phyloP scores from a whole-genome alignment of 2,888 invertebrate genomes.

The Chymomyza procnemis region DNA sequence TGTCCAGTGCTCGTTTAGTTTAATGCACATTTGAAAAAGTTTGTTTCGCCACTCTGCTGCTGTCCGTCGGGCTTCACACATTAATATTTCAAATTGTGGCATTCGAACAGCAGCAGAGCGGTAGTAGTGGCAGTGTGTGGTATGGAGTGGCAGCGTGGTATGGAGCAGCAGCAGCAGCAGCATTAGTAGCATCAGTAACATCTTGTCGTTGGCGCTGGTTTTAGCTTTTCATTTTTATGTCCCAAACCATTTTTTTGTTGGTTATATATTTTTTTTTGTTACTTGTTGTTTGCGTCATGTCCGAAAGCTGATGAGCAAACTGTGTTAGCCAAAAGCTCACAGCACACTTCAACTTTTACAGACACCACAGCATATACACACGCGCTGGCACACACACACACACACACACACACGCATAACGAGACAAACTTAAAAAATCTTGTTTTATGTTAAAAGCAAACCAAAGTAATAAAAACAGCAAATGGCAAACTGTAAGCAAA shows the following conservation, averaged over 20 bases:
- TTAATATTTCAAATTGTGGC: constrained; percentile 55
- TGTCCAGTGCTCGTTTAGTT: constrained; percentile 33
- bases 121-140: not conserved
- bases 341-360: not conserved
- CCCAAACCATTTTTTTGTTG: not conserved
- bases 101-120: constrained; percentile 1
- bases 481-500: constrained; percentile 15
- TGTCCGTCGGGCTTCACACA: constrained; percentile 29
- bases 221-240: not conserved
- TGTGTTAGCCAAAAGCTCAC: constrained; percentile 23
- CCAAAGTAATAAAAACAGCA: constrained; percentile 36
- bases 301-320: constrained; percentile 29
- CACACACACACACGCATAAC: constrained; percentile 1
- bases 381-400: constrained; percentile 42
- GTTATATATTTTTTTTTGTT: not conserved
- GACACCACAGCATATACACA: constrained; percentile 12
- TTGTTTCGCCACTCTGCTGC: constrained; percentile 14
- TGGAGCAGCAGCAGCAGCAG: not conserved
- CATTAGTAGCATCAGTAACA: not conserved
- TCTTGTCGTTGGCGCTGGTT: constrained; percentile 1
- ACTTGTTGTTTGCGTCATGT: not conserved
- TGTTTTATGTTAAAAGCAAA: constrained; percentile 44
- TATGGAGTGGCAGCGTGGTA: no score
- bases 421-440: constrained; percentile 40
- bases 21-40: constrained; percentile 55